A percentile compares a stretch with the other conserved stretches of the same genome.
These are phyloP conservation scores for Epiblema foenella DNA, from an alignment of 2,888 invertebrate species.

Conservation along the genomic window DNA sequence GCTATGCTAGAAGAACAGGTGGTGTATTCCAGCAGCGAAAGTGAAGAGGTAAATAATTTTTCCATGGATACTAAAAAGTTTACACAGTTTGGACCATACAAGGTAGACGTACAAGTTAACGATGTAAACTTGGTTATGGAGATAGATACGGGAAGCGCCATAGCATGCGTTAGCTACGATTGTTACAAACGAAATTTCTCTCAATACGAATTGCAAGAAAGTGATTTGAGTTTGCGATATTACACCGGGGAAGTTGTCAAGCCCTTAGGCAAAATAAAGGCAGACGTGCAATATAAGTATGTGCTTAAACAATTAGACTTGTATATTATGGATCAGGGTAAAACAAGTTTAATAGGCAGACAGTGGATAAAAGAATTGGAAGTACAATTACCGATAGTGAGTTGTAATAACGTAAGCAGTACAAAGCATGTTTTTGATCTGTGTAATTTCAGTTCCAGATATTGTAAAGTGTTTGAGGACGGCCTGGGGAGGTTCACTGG, in stretches of 20 bases:
- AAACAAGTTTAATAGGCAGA: constrained; percentile 19
- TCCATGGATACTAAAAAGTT: neutral
- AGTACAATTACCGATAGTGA: neutral
- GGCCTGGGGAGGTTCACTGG: neutral
- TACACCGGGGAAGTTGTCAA: constrained; percentile 38
- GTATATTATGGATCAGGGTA: constrained; percentile 31
- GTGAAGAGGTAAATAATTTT: neutral
- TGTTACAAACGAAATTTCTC: constrained; percentile 20
- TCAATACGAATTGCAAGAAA: constrained; percentile 4
- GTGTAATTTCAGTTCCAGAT: constrained; percentile 11
- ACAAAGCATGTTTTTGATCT: neutral
- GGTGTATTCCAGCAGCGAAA: constrained; percentile 21
- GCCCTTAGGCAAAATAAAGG: constrained; percentile 29
- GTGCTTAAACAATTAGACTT: constrained; percentile 29
- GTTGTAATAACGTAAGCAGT: neutral
- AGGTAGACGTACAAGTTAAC: constrained; percentile 1
- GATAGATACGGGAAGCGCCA: constrained; percentile 45
- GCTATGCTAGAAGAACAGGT: neutral
- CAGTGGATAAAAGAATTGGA: constrained; percentile 22
- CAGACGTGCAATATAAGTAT: constrained; percentile 30
- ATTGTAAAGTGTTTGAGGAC: constrained; percentile 7
- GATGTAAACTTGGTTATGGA: constrained; percentile 29
- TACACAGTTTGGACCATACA: constrained; percentile 6
- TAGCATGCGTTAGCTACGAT: constrained; percentile 38
- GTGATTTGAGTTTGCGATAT: constrained; percentile 27